Conservation (phyloP, 1,140 invertebrate species). For the Pseudobourletiella spinata region DNA sequence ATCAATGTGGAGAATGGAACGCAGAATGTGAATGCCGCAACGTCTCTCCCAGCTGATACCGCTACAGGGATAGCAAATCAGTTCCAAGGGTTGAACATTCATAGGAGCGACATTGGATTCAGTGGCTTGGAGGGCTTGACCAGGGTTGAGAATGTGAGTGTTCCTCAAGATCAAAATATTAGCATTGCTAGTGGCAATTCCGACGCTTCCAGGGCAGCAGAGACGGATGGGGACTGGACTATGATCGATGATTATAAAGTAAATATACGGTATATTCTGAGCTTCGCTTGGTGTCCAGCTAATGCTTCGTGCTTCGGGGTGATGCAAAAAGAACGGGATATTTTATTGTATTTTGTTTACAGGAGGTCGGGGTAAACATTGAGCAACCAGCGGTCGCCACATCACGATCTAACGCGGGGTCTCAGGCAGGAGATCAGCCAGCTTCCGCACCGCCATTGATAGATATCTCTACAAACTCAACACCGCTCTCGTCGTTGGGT, state of each 20-base stretch:
- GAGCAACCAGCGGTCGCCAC: no score
- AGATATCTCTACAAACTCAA: not conserved
- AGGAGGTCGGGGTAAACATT: no score
- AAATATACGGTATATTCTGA: no score
- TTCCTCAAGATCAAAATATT: not conserved
- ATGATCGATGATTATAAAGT: constrained; percentile 18
- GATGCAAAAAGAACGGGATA: no score
- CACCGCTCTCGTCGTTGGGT: not conserved
- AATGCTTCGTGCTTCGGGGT: no score
- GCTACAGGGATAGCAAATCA: not conserved
- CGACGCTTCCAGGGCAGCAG: constrained; percentile 8
- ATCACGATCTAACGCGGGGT: no score
- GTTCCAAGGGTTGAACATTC: not conserved
- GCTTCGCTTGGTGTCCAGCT: no score
- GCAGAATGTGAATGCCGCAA: not conserved
- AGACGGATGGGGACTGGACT: constrained; percentile 29
- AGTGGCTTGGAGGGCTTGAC: not conserved
- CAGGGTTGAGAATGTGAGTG: not conserved
- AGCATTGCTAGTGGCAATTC: not conserved
- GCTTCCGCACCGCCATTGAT: not conserved
- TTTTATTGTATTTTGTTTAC: no score
- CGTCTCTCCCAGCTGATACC: not conserved
- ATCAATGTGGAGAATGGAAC: not conserved
- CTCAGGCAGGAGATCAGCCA: no score
- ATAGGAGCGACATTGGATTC: not conserved